A percentile compares a stretch with the other conserved stretches of the same genome.
These are phyloP conservation scores for Chrysomallon squamiferum DNA, from an alignment of 1,140 invertebrate species.

Conservation along the genomic window DNA sequence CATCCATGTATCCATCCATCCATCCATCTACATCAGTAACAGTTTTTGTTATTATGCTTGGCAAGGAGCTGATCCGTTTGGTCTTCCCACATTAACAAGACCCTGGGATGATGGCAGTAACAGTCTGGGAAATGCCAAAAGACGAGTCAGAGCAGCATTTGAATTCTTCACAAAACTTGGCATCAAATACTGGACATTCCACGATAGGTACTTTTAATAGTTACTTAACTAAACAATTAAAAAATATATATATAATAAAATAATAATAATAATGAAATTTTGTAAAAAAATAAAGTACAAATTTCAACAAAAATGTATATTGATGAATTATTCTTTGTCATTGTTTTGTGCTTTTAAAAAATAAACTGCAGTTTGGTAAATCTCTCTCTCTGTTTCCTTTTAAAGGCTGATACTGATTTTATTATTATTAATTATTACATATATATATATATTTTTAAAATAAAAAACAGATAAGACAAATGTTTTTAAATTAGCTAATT, in stretches of 20 bases:
- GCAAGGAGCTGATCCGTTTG: conserved; percentile 67
- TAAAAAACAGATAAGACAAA: too few species aligned
- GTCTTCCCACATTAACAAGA: conserved; percentile 64
- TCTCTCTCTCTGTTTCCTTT: too few species aligned
- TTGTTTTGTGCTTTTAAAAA: too few species aligned
- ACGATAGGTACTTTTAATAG: conserved; percentile 64
- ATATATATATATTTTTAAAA: too few species aligned
- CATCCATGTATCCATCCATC: too few species aligned
- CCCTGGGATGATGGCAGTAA: conserved; percentile 70
- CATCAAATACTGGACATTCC: conserved; percentile 72
- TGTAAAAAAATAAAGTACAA: not conserved
- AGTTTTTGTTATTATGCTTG: not conserved
- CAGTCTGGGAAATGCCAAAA: conserved; percentile 69
- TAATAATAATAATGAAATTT: not conserved
- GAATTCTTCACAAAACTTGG: conserved; percentile 72
- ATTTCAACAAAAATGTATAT: too few species aligned
- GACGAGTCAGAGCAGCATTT: conserved; percentile 70
- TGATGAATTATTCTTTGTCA: too few species aligned
- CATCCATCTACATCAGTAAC: too few species aligned
- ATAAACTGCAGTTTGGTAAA: too few species aligned
- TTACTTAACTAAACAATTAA: not conserved
- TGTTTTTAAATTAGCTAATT: too few species aligned
- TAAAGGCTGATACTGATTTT: too few species aligned
- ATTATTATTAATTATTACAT: too few species aligned
- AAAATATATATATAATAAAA: not conserved